phyloP scores from a whole-genome alignment of 2,113 vertebrate species.

The Thermophis baileyi region DNA sequence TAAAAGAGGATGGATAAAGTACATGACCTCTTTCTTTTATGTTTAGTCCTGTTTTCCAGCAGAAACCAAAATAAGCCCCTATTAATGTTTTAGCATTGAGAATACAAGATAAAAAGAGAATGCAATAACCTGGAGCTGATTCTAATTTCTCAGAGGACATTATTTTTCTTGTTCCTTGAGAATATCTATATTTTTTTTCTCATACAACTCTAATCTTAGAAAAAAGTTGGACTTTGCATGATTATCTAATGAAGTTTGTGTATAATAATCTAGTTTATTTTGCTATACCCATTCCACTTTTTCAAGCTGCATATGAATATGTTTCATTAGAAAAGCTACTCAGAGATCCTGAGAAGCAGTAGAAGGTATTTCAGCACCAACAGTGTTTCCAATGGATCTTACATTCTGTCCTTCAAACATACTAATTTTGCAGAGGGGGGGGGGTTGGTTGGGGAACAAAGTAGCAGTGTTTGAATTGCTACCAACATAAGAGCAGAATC shows the following conservation, averaged over 20 bases:
- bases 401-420: background rate
- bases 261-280: background rate
- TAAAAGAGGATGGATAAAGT: background rate
- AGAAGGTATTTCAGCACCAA: background rate
- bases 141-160: background rate
- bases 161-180: background rate
- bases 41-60: background rate
- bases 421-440: background rate
- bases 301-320: background rate
- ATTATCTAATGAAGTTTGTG: background rate
- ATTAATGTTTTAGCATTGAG: background rate
- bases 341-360: background rate
- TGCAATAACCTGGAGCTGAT: background rate
- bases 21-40: background rate
- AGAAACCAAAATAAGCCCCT: background rate
- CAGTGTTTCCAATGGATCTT: background rate
- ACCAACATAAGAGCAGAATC: background rate
- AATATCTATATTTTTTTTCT: background rate
- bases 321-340: background rate
- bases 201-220: background rate
- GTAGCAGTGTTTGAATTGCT: background rate
- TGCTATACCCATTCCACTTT: background rate
- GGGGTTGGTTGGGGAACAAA: background rate
- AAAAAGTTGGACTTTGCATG: background rate
- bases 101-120: background rate